A percentile compares a stretch with the other conserved stretches of the same genome.
Conservation (phyloP, 2,888 invertebrate species). For the Eudemis profundana region DNA sequence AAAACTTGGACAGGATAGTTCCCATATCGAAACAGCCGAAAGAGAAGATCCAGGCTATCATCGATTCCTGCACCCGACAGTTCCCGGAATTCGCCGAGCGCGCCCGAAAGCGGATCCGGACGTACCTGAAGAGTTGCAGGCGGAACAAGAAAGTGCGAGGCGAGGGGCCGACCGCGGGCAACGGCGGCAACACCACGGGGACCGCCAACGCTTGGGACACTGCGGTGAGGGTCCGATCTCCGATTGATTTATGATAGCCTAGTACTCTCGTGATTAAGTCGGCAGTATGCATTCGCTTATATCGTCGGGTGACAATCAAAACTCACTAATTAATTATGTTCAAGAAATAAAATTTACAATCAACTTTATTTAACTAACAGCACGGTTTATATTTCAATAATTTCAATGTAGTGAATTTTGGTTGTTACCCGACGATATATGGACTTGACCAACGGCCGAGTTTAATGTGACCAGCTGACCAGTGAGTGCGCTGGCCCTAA, state of each 20-base stretch:
- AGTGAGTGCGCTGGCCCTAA: too few species aligned
- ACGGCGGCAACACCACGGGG: conserved; percentile 70
- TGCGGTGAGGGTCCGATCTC: conserved; percentile 88
- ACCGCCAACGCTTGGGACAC: conserved; percentile 92
- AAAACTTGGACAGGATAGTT: conserved; percentile 97
- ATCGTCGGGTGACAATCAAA: too few species aligned
- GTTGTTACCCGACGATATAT: too few species aligned
- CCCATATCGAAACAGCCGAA: conserved; percentile 99
- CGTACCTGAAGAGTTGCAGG: conserved; percentile 97
- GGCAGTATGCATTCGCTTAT: too few species aligned
- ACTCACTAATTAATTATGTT: too few species aligned
- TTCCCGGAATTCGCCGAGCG: conserved; percentile 98
- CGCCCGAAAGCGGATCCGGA: conserved; percentile 96
- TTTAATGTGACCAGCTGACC: too few species aligned
- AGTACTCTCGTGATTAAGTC: conserved; percentile 44
- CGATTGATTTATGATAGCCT: conserved; percentile 52
- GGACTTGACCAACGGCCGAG: too few species aligned
- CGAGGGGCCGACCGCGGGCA: conserved; percentile 79
- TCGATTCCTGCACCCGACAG: conserved; percentile 98
- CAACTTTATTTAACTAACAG: too few species aligned
- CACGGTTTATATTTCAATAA: too few species aligned
- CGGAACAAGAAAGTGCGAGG: conserved; percentile 97
- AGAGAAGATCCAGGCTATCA: conserved; percentile 98
- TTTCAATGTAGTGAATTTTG: too few species aligned
- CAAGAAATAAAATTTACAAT: too few species aligned